phyloP scores from a whole-genome alignment of 2,113 vertebrate genomes.

The Rattus rattus region DNA sequence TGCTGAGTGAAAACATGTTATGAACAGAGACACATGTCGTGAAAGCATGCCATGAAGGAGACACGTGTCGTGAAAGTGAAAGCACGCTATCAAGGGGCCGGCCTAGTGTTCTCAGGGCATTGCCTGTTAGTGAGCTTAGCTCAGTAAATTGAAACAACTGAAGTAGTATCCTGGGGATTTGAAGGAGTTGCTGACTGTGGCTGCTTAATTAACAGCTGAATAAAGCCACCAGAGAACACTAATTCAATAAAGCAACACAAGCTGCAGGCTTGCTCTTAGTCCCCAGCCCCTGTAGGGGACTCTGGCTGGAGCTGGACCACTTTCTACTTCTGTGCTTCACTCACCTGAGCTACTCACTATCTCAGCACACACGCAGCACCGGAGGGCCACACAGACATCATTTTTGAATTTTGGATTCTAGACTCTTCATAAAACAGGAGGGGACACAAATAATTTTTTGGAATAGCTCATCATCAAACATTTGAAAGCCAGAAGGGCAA shows the following conservation, averaged over 20 bases:
- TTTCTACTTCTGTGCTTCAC: constrained; percentile 52
- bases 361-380: neutral
- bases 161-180: constrained; percentile 1
- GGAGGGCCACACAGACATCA: neutral
- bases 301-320: constrained; percentile 32
- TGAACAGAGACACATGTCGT: neutral
- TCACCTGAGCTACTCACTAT: neutral
- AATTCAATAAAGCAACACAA: constrained; percentile 57
- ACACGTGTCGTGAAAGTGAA: neutral
- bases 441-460: neutral
- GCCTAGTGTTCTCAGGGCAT: constrained; percentile 19
- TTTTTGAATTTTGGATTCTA: constrained; percentile 2
- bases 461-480: neutral
- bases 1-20: neutral
- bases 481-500: constrained; percentile 12
- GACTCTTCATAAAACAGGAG: neutral
- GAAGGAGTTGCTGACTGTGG: constrained; percentile 29
- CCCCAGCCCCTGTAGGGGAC: neutral
- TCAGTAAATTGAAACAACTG: constrained; percentile 55
- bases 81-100: neutral
- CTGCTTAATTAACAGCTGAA: constrained; percentile 54
- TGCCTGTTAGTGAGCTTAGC: constrained; percentile 42
- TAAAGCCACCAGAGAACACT: neutral
- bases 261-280: constrained; percentile 26
- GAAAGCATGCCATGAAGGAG: neutral